Conservation (phyloP, 2,888 invertebrate genomes). For the Yponomeuta sedellus region DNA sequence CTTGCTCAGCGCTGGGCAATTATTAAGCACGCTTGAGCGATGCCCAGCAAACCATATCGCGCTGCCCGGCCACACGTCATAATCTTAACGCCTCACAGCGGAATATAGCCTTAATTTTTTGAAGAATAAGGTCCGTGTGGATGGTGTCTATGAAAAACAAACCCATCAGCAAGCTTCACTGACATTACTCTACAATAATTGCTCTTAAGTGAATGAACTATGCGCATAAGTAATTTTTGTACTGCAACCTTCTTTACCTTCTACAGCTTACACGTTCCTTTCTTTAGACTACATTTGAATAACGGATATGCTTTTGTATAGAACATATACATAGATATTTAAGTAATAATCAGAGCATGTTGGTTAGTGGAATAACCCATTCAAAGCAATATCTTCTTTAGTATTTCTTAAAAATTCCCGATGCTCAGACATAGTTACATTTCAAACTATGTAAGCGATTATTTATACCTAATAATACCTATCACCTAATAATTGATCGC, state of each 20-base stretch:
- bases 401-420: no score
- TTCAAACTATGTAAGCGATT: no score
- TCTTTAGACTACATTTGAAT: constrained; percentile 6
- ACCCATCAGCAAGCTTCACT: constrained; percentile 15
- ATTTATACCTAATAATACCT: no score
- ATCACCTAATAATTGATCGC: no score
- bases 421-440: no score
- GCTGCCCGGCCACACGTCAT: constrained; percentile 38
- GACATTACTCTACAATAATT: constrained; percentile 43
- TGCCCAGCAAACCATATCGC: constrained; percentile 67
- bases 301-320: constrained; percentile 4
- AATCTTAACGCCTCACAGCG: constrained; percentile 19
- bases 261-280: constrained; percentile 35
- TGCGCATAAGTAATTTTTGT: constrained; percentile 43
- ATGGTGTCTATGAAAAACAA: constrained; percentile 21
- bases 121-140: constrained; percentile 25
- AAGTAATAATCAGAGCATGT: no score
- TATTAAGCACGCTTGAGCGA: constrained; percentile 55
- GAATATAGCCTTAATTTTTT: constrained; percentile 30
- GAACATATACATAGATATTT: no score
- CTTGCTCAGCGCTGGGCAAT: constrained; percentile 40
- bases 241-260: constrained; percentile 33
- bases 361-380: no score
- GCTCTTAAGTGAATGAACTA: constrained; percentile 66
- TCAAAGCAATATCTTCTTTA: no score